Conservation (phyloP, 2,888 invertebrate genomes). For the Helleia helle region DNA sequence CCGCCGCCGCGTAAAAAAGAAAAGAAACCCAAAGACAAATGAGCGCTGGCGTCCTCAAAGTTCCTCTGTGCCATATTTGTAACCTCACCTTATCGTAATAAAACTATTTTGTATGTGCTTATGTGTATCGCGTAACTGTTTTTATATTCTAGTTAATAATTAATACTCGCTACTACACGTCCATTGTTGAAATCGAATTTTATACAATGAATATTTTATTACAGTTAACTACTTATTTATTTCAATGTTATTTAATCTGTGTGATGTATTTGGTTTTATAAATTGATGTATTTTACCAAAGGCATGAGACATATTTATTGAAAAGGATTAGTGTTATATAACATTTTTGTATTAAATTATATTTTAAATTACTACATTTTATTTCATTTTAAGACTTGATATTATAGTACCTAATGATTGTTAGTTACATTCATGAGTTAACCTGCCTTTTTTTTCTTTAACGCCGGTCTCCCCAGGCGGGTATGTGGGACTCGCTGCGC, state of each 20-base stretch:
- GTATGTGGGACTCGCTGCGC: too few species aligned
- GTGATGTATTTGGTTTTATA: conserved; percentile 24
- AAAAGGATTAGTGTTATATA: conserved; percentile 40
- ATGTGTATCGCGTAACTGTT: conserved; percentile 51
- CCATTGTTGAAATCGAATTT: conserved; percentile 39
- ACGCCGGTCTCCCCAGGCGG: too few species aligned
- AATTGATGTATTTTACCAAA: conserved; percentile 39
- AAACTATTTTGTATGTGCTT: conserved; percentile 56
- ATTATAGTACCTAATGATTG: too few species aligned
- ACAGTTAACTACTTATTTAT: conserved; percentile 32
- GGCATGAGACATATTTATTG: conserved; percentile 53
- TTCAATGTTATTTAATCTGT: conserved; percentile 26
- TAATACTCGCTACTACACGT: conserved; percentile 43
- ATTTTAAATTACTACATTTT: conserved; percentile 41
- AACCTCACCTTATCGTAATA: conserved; percentile 44
- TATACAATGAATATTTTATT: conserved; percentile 35
- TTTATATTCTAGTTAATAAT: conserved; percentile 46
- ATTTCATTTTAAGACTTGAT: conserved; percentile 13
- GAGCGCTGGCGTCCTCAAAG: conserved; percentile 45
- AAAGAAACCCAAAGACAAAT: conserved; percentile 71
- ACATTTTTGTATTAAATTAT: conserved; percentile 63
- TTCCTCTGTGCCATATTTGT: conserved; percentile 68
- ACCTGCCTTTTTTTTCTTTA: too few species aligned
- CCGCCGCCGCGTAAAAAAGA: conserved; percentile 73
- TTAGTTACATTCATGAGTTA: too few species aligned